Base-by-base conservation (phyloP, 2,888 invertebrate species). In the Plebejus argus region DNA sequence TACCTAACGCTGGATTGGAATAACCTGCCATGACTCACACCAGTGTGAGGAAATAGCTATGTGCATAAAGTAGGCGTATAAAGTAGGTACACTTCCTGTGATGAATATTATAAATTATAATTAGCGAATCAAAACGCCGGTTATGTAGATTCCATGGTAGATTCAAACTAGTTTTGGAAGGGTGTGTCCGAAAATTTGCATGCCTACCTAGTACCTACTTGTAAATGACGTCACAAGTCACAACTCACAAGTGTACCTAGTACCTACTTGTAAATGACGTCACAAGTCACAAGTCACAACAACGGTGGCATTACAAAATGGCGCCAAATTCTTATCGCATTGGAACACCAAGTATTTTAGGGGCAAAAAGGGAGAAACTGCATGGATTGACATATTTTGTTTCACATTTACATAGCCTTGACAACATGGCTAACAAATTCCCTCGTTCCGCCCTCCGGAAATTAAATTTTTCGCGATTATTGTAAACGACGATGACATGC, bases 161-260 rank as follows among this genome's bases (percentile, higher is more conserved):
- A 23, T 61, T 20, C 10, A 23, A 23, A 61, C 23, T 58, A 20
- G 20, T 58, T 58, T 58, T 58, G 58, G 20, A 20, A 58, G 20
- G 58, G 58, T 58, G 58, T 58, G 58, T 58, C 58, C 58, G 8
- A 20, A 58, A 58, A 58, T 58, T 58, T n/a, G 8, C 58, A 58
- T 58, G 20, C 58, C 58, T 58, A 45, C 45, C 45, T 45, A n/a
- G n/a, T n/a, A 28, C 28, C 2, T 28, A 58, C 20, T 58, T 58
- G 20, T 58, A 58, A 20, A 20, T 20, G 20, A 20, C 58, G 8
- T 58, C 8, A 58, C 20, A 20, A 58, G 1, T 28, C 28, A 28
- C 28, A 28, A 28, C n/a, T n/a, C n/a, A n/a, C n/a, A n/a, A n/a
- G n/a, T n/a, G n/a, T n/a, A n/a, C n/a, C n/a, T n/a, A n/a, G n/a